Evolutionary conservation across 2,797 vertebrate species (phyloP), one percentile per base, ranked within the genome.

Genomic region (Gastrophryne carolinensis): DNA sequence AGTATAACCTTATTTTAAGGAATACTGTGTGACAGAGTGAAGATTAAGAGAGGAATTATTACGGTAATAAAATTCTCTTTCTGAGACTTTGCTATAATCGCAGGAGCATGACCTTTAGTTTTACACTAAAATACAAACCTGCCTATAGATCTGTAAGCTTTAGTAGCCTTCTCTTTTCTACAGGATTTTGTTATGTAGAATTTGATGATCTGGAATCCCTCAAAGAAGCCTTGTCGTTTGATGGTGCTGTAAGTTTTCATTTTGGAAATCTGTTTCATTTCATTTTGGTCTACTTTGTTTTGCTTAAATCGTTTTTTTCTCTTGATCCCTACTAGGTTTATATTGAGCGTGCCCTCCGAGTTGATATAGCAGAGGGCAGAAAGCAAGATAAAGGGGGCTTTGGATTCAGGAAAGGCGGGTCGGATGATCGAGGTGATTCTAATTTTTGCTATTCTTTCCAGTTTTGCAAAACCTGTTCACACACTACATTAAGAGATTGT

Each of bases 181-280:
- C 84, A 99, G 97, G 97, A 79, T 99, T 99, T 90, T 99, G 97
- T 94, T 99, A 99, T 73, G 97, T 99, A 82, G 97, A 99, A 88
- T 99, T 99, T 61, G 96, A 99, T 49, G 97, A 98, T 61, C 84
- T 98, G 91, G 96, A 98, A 32, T 98, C 97, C 66, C 92, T 99
- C 84, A 98, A 97, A 90, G 97, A 98, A 91, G 97, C 97, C 50
- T 89, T 99, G 91, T 92, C 94, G 0, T 99, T 95, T 0, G 97
- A 99, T 61, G 95, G 96, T 27, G 97, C 97, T 66, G 97, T 99
- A 88, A 98, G 97, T 97, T 83, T 37, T 1, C 23, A 62, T 73
- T 83, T 32, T 0, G n/a, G n/a, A n/a, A n/a, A n/a, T 32, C 67
- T 73, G 41, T 80, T 9, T 41, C 67, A 65, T 71, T 15, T 44